These are phyloP conservation scores for Drosophila mettleri DNA, from an alignment of 2,888 invertebrate species.

Conservation along the genomic window DNA sequence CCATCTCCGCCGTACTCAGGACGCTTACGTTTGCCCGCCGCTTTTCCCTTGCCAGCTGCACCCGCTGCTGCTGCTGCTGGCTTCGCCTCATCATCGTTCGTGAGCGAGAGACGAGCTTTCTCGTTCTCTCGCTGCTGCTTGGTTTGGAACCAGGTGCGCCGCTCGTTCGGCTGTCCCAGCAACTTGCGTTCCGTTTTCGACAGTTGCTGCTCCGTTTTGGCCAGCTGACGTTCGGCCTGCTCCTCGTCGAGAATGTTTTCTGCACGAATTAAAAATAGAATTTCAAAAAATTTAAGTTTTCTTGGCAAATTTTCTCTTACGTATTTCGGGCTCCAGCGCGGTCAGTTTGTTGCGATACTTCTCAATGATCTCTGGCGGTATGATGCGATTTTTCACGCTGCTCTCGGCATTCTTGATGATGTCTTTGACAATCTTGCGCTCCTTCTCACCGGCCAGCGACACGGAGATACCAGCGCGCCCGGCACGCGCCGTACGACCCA, in stretches of 20 bases:
- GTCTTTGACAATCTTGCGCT: conserved; percentile 95
- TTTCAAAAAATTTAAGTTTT: background rate
- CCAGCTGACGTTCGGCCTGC: conserved; percentile 91
- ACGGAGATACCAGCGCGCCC: conserved; percentile 97
- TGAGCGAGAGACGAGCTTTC: conserved; percentile 88
- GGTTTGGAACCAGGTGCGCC: conserved; percentile 94
- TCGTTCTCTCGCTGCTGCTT: conserved; percentile 91
- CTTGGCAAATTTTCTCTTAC: conserved; percentile 81
- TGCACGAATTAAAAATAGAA: conserved; percentile 27
- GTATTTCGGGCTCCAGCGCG: conserved; percentile 91
- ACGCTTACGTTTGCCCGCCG: conserved; percentile 87
- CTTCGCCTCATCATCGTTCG: conserved; percentile 76
- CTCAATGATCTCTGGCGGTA: conserved; percentile 94
- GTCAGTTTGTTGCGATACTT: conserved; percentile 92
- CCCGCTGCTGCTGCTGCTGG: conserved; percentile 60
- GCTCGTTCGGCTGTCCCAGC: conserved; percentile 85
- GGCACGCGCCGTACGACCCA: conserved; percentile 98
- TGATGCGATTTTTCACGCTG: conserved; percentile 94
- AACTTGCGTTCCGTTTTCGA: conserved; percentile 89
- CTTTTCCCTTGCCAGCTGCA: conserved; percentile 82
- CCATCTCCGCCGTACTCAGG: conserved; percentile 83
- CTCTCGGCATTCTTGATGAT: conserved; percentile 94
- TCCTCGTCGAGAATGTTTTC: conserved; percentile 93
- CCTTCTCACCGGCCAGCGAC: conserved; percentile 96
- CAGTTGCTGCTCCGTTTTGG: conserved; percentile 93